phyloP scores from a whole-genome alignment of 1,140 invertebrate genomes.

The Lithobius niger region DNA sequence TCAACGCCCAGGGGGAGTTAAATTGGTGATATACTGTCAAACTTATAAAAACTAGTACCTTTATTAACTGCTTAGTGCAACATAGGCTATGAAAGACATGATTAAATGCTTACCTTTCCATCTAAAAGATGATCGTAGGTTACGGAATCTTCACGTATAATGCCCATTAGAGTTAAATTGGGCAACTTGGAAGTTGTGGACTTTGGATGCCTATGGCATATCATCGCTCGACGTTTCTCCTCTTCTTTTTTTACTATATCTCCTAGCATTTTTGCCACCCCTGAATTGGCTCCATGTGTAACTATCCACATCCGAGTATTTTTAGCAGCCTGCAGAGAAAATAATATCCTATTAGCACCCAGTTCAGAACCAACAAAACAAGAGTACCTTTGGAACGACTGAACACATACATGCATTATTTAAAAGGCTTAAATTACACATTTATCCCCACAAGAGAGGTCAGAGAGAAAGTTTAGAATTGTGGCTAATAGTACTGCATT shows the following conservation, averaged over 20 bases:
- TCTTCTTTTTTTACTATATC: slow-evolving; percentile 30
- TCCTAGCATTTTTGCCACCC: slow-evolving; percentile 30
- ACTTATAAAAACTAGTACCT: too few species aligned
- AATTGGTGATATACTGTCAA: background rate
- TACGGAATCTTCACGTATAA: background rate
- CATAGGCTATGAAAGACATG: slow-evolving; percentile 9
- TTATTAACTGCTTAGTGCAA: too few species aligned
- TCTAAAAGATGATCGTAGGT: slow-evolving; percentile 5
- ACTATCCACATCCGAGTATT: slow-evolving; percentile 35
- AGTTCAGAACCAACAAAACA: too few species aligned
- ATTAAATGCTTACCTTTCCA: slow-evolving; percentile 8
- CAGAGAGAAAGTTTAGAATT: too few species aligned
- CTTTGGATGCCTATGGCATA: slow-evolving; percentile 20
- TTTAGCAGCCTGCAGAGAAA: slow-evolving; percentile 25
- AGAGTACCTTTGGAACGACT: too few species aligned
- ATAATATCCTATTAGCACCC: too few species aligned
- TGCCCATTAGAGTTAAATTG: slow-evolving; percentile 8
- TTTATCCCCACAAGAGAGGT: too few species aligned
- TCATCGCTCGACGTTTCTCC: slow-evolving; percentile 13
- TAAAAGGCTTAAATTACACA: too few species aligned
- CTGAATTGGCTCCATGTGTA: slow-evolving; percentile 31
- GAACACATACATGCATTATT: too few species aligned
- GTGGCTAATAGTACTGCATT: too few species aligned
- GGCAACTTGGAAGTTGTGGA: slow-evolving; percentile 11
- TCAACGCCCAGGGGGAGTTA: too few species aligned